Base-by-base conservation (phyloP, 2,113 vertebrate species). In the Syngnathus typhle region DNA sequence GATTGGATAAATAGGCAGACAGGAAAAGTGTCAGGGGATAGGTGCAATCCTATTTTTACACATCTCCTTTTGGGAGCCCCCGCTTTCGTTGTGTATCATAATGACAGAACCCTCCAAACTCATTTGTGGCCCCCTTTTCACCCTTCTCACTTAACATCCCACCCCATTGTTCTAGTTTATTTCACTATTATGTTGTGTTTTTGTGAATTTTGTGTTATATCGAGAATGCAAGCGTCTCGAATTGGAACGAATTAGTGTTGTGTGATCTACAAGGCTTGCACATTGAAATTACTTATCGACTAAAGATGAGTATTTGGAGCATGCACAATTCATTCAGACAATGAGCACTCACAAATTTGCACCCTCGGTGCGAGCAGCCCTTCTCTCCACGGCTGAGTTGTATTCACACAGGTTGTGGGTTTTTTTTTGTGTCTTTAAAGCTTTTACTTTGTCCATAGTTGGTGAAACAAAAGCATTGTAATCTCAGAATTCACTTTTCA, bases 381-480 rank as follows among this genome's bases (percentile, higher is more conserved):
- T 82, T 71, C 73, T 78, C 75, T 60, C 59, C 59, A 60, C 38
- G n/a, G 38, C 38, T 43, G 59, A 61, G 27, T 44, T 62, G n/a
- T 23, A 39, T 23, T 44, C 21, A 23, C 41, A 44, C 21, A 62
- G 13, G 39, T 62, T 44, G 19, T 27, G 2, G 44, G 12, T 44
- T 23, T 19, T 10, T 59, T 21, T 27, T 23, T 74, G 27, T 58
- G 27, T 89, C 12, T 36, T 32, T 89, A 85, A 89, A 88, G 81
- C 88, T 88, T 89, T 89, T 90, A 85, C 87, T 90, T 88, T 86
- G 81, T 58, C 79, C 84, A 89, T 89, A 87, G 87, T 84, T 84
- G 68, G 60, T 65, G 74, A 75, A 71, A 84, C 86, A 89, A 81
- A 81, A 74, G 77, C 84, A 83, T 77, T 82, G 81, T 90, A 89